A percentile compares a stretch with the other conserved stretches of the same genome.
Conservation (phyloP, 2,888 invertebrate genomes). For the Phyllotreta cruciferae region DNA sequence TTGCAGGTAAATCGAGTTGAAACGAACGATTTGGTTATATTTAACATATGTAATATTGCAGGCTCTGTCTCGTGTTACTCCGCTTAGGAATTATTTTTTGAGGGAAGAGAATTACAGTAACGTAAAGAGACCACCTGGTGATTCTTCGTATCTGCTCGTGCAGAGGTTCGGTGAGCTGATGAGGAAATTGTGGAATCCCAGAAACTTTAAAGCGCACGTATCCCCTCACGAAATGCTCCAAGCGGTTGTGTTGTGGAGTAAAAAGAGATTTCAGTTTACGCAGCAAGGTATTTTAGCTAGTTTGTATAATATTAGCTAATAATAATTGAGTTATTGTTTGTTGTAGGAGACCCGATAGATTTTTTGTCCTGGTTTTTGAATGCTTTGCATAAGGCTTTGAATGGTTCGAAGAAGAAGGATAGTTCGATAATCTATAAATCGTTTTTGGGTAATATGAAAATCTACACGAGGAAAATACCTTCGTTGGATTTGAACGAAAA, state of each 20-base stretch:
- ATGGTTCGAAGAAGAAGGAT: conserved; percentile 86
- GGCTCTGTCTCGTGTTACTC: conserved; percentile 94
- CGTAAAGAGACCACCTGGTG: conserved; percentile 92
- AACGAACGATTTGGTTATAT: not conserved
- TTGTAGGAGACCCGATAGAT: conserved; percentile 89
- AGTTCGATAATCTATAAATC: conserved; percentile 95
- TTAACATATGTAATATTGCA: conserved; percentile 58
- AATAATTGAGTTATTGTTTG: conserved; percentile 24
- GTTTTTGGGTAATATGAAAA: conserved; percentile 90
- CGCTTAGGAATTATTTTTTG: conserved; percentile 93
- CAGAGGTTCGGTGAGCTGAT: conserved; percentile 94
- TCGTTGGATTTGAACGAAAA: conserved; percentile 91
- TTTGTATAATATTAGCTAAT: conserved; percentile 1
- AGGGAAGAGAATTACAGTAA: conserved; percentile 90
- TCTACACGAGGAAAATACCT: conserved; percentile 90
- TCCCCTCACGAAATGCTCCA: conserved; percentile 99
- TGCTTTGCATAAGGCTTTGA: conserved; percentile 91
- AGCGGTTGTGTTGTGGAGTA: conserved; percentile 95
- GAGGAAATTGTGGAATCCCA: conserved; percentile 98
- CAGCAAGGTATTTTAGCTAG: conserved; percentile 78
- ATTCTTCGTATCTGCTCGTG: conserved; percentile 89
- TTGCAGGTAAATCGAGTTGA: conserved; percentile 73
- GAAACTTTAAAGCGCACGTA: conserved; percentile 99
- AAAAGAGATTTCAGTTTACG: conserved; percentile 97
- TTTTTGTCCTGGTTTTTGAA: conserved; percentile 99